Evolutionary conservation across 2,888 invertebrate genomes (phyloP).

Genomic region (Tachina fera): DNA sequence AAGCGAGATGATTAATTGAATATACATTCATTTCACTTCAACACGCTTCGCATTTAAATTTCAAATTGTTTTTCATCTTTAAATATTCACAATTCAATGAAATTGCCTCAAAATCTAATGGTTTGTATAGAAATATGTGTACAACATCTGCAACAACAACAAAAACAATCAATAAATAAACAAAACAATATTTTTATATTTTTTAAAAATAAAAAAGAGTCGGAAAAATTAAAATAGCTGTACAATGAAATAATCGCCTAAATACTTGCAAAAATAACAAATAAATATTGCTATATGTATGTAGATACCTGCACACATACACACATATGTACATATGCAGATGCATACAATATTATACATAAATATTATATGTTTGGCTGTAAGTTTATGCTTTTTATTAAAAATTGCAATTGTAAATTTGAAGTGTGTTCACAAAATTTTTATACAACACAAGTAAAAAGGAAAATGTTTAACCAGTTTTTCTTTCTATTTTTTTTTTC

Average conservation of each 20-base stretch:
- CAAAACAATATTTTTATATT: slow-evolving; percentile 51
- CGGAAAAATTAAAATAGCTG: slow-evolving; percentile 59
- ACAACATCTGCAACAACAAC: slow-evolving; percentile 15
- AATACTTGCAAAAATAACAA: slow-evolving; percentile 68
- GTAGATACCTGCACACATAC: not conserved
- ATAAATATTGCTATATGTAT: slow-evolving; percentile 29
- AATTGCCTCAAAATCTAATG: slow-evolving; percentile 68
- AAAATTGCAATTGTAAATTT: slow-evolving; percentile 59
- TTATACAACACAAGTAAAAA: slow-evolving; percentile 44
- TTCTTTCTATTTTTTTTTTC: slow-evolving; percentile 2
- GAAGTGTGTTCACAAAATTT: slow-evolving; percentile 48
- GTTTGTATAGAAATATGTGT: slow-evolving; percentile 42
- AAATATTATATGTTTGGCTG: slow-evolving; percentile 2
- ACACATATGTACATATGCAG: not conserved
- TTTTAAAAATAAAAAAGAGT: slow-evolving; percentile 8
- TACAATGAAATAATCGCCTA: slow-evolving; percentile 70
- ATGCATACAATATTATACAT: not conserved
- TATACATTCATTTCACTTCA: slow-evolving; percentile 71
- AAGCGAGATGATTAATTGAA: slow-evolving; percentile 54
- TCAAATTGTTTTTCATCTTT: slow-evolving; percentile 70
- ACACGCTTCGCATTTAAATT: slow-evolving; percentile 72
- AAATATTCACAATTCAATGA: slow-evolving; percentile 69
- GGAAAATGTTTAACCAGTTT: slow-evolving; percentile 44
- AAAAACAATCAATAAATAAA: slow-evolving; percentile 43
- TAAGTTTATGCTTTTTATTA: slow-evolving; percentile 39